Evolutionary conservation across 2,888 invertebrate genomes (phyloP).

Genomic region (Cephus spinipes): DNA sequence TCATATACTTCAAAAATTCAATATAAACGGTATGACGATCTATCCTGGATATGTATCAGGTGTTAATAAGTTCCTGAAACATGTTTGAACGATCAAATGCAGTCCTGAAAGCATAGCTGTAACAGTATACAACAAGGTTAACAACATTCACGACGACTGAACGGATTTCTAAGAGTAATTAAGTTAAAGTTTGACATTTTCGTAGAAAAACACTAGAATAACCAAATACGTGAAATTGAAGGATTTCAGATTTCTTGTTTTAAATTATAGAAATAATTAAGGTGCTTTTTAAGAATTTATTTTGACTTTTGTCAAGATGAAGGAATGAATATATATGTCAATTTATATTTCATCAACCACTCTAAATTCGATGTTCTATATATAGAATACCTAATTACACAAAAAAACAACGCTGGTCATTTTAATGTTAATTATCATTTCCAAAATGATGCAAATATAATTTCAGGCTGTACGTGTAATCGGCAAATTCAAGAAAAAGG

Average conservation of each 20-base stretch:
- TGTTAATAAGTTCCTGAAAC: not conserved
- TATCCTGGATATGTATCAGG: not conserved
- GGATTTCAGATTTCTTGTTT: too few species aligned
- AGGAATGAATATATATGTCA: too few species aligned
- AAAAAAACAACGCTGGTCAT: too few species aligned
- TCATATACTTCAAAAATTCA: not conserved
- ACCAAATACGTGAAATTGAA: too few species aligned
- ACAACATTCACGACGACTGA: conserved; percentile 45
- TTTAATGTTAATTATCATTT: not conserved
- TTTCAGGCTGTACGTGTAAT: not conserved
- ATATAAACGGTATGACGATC: not conserved
- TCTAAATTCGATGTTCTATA: too few species aligned
- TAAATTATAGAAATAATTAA: too few species aligned
- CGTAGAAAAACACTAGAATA: too few species aligned
- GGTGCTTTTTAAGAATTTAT: too few species aligned
- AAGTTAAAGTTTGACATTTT: too few species aligned
- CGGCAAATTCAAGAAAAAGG: not conserved
- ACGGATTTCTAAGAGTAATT: not conserved
- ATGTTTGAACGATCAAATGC: not conserved
- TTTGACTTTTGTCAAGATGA: too few species aligned
- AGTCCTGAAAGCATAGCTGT: not conserved
- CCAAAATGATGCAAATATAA: not conserved
- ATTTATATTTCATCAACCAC: too few species aligned
- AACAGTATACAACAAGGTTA: conserved; percentile 39
- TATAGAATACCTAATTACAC: too few species aligned